phyloP scores from a whole-genome alignment of 2,113 vertebrate species.

The Myotis davidii region DNA sequence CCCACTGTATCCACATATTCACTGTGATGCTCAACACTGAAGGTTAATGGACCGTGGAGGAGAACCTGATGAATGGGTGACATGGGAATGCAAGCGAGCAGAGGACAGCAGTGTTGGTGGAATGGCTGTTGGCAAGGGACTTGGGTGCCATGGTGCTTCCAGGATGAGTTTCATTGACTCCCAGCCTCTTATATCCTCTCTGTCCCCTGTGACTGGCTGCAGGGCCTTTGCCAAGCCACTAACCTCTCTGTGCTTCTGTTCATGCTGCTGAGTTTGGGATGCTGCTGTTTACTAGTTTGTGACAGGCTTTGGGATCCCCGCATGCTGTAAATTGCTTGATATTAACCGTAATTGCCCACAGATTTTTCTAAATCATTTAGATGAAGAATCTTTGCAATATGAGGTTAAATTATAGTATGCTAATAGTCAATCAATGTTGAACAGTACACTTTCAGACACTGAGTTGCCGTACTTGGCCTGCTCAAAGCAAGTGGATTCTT shows the following conservation, averaged over 20 bases:
- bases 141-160: not conserved
- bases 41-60: not conserved
- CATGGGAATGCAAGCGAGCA: not conserved
- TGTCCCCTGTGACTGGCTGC: not conserved
- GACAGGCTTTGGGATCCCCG: slow-evolving; percentile 60
- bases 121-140: not conserved
- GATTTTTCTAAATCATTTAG: slow-evolving; percentile 73
- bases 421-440: slow-evolving; percentile 64
- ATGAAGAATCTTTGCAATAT: slow-evolving; percentile 74
- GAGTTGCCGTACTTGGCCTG: slow-evolving; percentile 53
- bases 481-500: slow-evolving; percentile 32
- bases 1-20: not conserved
- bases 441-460: not conserved
- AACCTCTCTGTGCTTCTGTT: not conserved
- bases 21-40: not conserved
- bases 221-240: not conserved
- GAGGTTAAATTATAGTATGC: slow-evolving; percentile 66
- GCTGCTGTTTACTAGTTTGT: slow-evolving; percentile 63
- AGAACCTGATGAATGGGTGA: not conserved
- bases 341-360: slow-evolving; percentile 77
- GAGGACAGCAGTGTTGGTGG: not conserved
- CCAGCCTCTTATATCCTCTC: not conserved
- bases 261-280: not conserved
- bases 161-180: not conserved
- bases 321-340: slow-evolving; percentile 73